phyloP scores from a whole-genome alignment of 2,888 invertebrate genomes.

The Eupsilia transversa region DNA sequence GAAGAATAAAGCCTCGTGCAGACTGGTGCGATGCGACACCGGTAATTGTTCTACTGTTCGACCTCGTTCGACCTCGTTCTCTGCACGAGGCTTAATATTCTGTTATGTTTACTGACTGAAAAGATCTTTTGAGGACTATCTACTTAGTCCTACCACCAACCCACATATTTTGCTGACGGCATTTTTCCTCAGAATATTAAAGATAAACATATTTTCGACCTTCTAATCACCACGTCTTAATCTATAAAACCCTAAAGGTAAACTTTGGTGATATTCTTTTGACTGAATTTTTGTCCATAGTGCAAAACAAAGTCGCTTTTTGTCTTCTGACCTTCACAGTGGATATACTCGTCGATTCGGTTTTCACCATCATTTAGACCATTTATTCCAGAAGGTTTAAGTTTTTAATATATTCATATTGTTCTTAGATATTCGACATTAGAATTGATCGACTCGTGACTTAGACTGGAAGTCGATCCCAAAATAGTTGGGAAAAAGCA shows the following conservation, averaged over 20 bases:
- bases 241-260: slow-evolving; percentile 10
- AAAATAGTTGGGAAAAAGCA: too few relatives aligned
- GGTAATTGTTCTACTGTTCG: too few relatives aligned
- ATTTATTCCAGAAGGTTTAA: background rate
- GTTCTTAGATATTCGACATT: too few relatives aligned
- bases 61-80: too few relatives aligned
- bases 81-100: background rate
- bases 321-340: too few relatives aligned
- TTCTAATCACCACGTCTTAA: slow-evolving; percentile 31
- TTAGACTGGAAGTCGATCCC: too few relatives aligned
- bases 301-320: background rate
- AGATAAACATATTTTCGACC: slow-evolving; percentile 5
- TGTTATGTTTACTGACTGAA: background rate
- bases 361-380: too few relatives aligned
- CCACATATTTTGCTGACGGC: background rate
- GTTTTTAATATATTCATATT: too few relatives aligned
- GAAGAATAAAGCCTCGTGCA: too few relatives aligned
- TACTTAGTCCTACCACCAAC: background rate
- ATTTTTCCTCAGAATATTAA: slow-evolving; percentile 3
- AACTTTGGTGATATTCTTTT: slow-evolving; percentile 8
- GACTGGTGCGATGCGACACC: too few relatives aligned
- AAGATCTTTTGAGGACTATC: background rate
- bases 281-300: background rate
- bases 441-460: too few relatives aligned
- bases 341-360: too few relatives aligned